Conservation (phyloP, 2,797 vertebrate genomes). For the Catharus ustulatus region DNA sequence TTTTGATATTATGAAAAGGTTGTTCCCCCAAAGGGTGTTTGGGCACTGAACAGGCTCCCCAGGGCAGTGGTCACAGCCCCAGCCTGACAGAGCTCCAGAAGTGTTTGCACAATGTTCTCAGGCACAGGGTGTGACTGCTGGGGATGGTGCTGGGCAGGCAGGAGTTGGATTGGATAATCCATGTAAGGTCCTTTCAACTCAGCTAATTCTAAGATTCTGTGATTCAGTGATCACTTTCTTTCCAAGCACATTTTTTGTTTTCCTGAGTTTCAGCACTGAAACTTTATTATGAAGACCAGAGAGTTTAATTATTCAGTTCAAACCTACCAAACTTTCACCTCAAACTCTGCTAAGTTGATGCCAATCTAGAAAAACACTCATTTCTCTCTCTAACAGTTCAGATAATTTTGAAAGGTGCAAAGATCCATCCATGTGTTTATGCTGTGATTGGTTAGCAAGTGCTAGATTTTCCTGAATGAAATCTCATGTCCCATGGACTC, state of each 20-base stretch:
- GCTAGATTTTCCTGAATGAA: neutral
- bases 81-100: neutral
- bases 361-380: neutral
- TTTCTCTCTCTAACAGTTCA: neutral
- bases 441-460: neutral
- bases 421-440: neutral
- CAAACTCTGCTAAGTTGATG: neutral
- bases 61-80: neutral
- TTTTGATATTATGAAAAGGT: neutral
- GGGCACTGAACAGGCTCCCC: neutral
- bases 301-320: neutral
- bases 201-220: neutral
- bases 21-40: fast-evolving
- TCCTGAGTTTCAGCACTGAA: neutral
- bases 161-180: neutral
- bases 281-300: neutral
- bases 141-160: neutral
- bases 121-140: fast-evolving
- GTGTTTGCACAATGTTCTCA: fast-evolving
- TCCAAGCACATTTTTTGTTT: neutral
- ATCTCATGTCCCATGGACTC: neutral
- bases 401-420: neutral
- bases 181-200: neutral
- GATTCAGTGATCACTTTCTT: neutral
- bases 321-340: neutral